These are phyloP conservation scores for Rachycentron canadum DNA, from an alignment of 2,797 vertebrate genomes.

Conservation along the genomic window DNA sequence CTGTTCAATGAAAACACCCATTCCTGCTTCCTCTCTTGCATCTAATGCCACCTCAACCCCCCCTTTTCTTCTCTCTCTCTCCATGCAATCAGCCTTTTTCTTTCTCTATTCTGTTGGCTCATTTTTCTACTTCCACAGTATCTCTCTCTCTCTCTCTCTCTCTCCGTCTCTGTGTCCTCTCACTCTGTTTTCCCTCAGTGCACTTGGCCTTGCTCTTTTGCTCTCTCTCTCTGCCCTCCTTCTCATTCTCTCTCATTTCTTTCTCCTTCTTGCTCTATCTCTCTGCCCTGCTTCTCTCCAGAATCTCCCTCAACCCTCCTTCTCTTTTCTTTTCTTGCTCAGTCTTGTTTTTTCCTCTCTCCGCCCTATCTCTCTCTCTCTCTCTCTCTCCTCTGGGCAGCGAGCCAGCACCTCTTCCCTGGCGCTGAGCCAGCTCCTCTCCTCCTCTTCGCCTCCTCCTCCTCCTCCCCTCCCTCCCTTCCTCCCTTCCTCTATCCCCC, in stretches of 20 bases:
- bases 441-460: slow-evolving; percentile 59
- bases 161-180: slow-evolving; percentile 47
- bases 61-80: slow-evolving; percentile 29
- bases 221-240: slow-evolving; percentile 57
- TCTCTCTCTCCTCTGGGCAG: slow-evolving; percentile 74
- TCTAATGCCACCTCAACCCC: slow-evolving; percentile 2
- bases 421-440: slow-evolving; percentile 77
- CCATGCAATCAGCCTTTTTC: slow-evolving; percentile 57
- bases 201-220: slow-evolving; percentile 69
- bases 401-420: slow-evolving; percentile 79
- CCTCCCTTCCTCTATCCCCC: slow-evolving; percentile 67
- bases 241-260: slow-evolving; percentile 63
- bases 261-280: slow-evolving; percentile 64
- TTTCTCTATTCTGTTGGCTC: slow-evolving; percentile 61
- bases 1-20: slow-evolving; percentile 73
- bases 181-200: slow-evolving; percentile 61
- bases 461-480: slow-evolving; percentile 40
- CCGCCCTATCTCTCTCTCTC: slow-evolving; percentile 47
- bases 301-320: slow-evolving; percentile 50
- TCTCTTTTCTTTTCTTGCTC: slow-evolving; percentile 66
- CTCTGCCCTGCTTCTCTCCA: slow-evolving; percentile 64
- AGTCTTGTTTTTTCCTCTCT: slow-evolving; percentile 55
- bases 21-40: slow-evolving; percentile 59
- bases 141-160: slow-evolving; percentile 49
- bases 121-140: slow-evolving; percentile 62